Conservation (phyloP, 2,113 vertebrate species). For the Hassar affinis region DNA sequence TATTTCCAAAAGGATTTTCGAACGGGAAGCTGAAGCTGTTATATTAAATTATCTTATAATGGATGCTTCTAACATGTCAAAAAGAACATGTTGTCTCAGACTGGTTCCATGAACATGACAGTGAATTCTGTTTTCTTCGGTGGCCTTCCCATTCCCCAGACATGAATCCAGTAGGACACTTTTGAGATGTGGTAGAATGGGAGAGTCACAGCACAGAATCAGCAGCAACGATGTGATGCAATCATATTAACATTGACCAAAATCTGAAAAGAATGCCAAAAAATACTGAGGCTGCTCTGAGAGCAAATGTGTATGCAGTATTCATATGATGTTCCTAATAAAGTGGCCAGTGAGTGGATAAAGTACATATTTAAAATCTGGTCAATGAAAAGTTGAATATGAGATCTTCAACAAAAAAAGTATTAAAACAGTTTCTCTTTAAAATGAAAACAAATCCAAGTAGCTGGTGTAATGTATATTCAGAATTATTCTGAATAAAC, state of each 20-base stretch:
- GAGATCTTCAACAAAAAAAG: neutral
- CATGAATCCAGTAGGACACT: neutral
- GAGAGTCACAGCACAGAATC: neutral
- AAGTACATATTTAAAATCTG: neutral
- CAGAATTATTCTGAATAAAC: too few relatives aligned
- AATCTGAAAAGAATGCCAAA: neutral
- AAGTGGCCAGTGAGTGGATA: neutral
- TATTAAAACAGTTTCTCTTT: neutral
- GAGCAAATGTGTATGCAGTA: neutral
- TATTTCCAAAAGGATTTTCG: too few relatives aligned
- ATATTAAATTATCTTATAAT: too few relatives aligned
- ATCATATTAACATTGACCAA: neutral
- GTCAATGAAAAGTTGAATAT: neutral
- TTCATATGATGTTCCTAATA: neutral
- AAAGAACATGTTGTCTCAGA: too few relatives aligned
- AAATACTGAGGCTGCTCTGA: neutral
- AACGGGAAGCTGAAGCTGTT: too few relatives aligned
- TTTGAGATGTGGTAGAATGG: neutral
- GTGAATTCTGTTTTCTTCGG: too few relatives aligned
- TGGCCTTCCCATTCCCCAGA: neutral
- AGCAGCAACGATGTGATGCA: neutral
- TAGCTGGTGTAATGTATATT: neutral
- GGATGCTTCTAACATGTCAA: neutral
- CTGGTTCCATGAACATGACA: too few relatives aligned
- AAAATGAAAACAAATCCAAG: neutral